Base-by-base conservation (phyloP, 2,797 vertebrate genomes). In the Anomalospiza imberbis region DNA sequence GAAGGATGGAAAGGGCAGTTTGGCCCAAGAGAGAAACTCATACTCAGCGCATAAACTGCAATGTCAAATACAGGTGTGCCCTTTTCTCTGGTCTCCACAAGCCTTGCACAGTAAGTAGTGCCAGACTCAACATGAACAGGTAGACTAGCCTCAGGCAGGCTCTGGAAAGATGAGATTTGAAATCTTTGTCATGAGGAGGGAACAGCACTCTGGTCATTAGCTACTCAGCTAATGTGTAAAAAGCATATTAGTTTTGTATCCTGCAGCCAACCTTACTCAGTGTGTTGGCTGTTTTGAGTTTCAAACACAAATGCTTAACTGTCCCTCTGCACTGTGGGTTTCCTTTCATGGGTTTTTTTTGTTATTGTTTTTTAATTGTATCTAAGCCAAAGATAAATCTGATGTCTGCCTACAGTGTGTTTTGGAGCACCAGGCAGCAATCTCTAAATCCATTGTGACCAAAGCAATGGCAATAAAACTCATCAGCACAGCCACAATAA, bases 321-420 rank as follows among this genome's bases (percentile, higher is more conserved):
- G 5, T 81, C 76, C 55, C 94, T 70, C 71, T 73, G 90, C 88
- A 72, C 91, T 63, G 73, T 75, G 73, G 88, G 89, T 55, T 93
- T 94, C 85, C 82, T 86, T 93, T 44, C 13, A 24, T 50, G 32
- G 1, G 3, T 3, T 87, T 85, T 89, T 63, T 31, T 76, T 17
- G 40, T 89, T 92, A 80, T 28, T 83, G 71, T 42, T 89, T 94
- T 94, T 94, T 91, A 96, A 94, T 92, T 85, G 82, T 85, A 44
- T 60, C 54, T 85, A 83, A 83, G 66, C 58, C 79, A 68, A 80
- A 94, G 88, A 94, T 84, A 77, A 94, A 96, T 91, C 40, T 54
- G 72, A 61, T 85, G 58, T 62, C 65, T 61, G 45, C 9, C 61
- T 67, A 28, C 65, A 61, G 82, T 44, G 75, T 29, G 62, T 83